A percentile compares a stretch with the other conserved stretches of the same genome.
Evolutionary conservation across 1,140 invertebrate species (phyloP).

Genomic region (Camponotus pennsylvanicus): DNA sequence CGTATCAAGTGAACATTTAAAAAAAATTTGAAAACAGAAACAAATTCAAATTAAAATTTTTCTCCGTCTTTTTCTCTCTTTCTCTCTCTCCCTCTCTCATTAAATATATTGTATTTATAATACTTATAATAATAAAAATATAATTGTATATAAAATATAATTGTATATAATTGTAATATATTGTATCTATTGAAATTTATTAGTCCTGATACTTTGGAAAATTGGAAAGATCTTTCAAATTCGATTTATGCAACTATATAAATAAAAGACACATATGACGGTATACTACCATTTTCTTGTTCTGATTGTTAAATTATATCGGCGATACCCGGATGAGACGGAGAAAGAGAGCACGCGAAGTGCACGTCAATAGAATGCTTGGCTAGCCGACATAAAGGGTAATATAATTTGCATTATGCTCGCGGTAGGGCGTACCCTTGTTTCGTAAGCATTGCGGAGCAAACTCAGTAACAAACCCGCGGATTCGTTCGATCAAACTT

Average conservation of each 20-base stretch:
- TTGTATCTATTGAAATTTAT: neutral
- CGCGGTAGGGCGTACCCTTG: slow-evolving; percentile 78
- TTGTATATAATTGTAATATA: no score
- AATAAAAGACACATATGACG: neutral
- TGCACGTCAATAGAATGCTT: slow-evolving; percentile 68
- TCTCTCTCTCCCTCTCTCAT: no score
- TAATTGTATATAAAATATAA: no score
- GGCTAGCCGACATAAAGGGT: slow-evolving; percentile 70
- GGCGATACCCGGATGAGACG: neutral
- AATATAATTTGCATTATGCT: slow-evolving; percentile 83
- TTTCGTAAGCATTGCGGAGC: slow-evolving; percentile 82
- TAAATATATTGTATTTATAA: no score
- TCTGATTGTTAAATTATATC: slow-evolving; percentile 11
- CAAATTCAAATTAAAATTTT: neutral
- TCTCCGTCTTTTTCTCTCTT: no score
- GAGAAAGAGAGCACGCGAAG: slow-evolving; percentile 58
- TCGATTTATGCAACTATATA: slow-evolving; percentile 1
- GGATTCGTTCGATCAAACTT: slow-evolving; percentile 85
- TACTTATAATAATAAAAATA: no score
- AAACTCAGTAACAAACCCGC: slow-evolving; percentile 82
- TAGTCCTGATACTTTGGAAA: neutral
- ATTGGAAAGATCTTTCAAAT: neutral
- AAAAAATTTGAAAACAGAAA: neutral
- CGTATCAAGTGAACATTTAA: neutral
- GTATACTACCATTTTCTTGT: neutral